Evolutionary conservation across 2,888 invertebrate genomes (phyloP), one percentile per base, ranked within the genome.

Genomic region (Papilio elwesi): DNA sequence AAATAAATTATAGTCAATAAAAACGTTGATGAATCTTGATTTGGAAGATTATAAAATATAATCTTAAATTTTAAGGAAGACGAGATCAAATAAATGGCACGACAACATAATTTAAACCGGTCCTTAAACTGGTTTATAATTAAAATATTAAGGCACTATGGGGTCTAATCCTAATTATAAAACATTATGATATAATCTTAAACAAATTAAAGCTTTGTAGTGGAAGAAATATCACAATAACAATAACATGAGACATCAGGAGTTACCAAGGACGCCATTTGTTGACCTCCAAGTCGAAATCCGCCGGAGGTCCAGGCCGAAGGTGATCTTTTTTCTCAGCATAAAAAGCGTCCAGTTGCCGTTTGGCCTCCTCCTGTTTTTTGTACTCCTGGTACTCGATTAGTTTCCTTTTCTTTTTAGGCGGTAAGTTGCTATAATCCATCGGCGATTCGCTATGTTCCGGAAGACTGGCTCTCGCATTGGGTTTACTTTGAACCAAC

Each of bases 331-430:
- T 91, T 89, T 91, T 89, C 80, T 85, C 87, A 15, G 83, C 89
- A 76, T 86, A 88, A 86, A 88, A 89, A 87, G 90, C 89, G 76
- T 92, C 91, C 75, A 87, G 86, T 79, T 88, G 89, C 70, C 88
- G 90, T 77, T 87, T 90, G 67, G 92, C 92, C 85, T 91, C 93
- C 83, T 93, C 93, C 81, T 91, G 92, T 83, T 92, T 93, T 91
- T 92, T 93, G 82, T 89, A 90, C 86, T 93, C 93, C 79, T 93
- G 93, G 87, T 93, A 93, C 88, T 93, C 93, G 81, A 93, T 92
- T 80, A 93, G 82, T 85, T 93, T 93, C 85, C 93, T 92, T 87
- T 93, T 93, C 90, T 93, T 93, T 89, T 93, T 93, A 78, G 93
- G 93, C 79, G 93, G 93, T 81, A 93, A 85, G 84, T 93, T 93